Evolutionary conservation across 2,113 vertebrate genomes (phyloP), one percentile per base, ranked within the genome.

Genomic region (Grus americana): DNA sequence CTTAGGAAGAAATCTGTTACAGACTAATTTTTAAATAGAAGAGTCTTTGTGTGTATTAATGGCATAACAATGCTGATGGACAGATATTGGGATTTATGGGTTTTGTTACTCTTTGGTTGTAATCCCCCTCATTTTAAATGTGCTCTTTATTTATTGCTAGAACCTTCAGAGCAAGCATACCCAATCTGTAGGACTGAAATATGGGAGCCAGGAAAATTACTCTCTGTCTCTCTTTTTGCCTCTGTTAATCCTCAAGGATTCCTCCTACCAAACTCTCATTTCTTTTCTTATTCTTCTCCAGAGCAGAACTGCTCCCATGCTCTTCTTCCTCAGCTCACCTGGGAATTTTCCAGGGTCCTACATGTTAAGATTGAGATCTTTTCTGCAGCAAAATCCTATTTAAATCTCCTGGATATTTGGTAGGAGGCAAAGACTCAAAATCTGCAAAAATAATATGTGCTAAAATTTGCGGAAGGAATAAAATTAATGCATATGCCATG

Each of bases 401-500:
- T 91, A 95, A 95, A 46, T 96, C 88, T 95, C 73, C 80, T 91
- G 86, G 82, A 92, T 91, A 86, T 63, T 88, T 66, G 65, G 66
- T 95, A 74, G 85, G 67, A 95, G 66, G 86, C 62, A 93, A 91
- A 91, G 70, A 93, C 62, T 91, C 38, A 84, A 94, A 92, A 90
- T 95, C 84, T 96, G 92, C 57, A 96, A 91, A 95, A 95, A 92
- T 86, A 95, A 90, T 93, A 85, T 55, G 80, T 92, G 76, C 75
- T 96, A 92, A 91, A 96, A 90, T 91, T 96, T 96, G 88, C 4
- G 30, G 72, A 93, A 95, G 82, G 78, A 95, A 96, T 92, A 73
- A 95, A 95, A 97, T 95, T 92, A 96, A 94, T 96, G 81, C 88
- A 95, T 96, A 92, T 95, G 92, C 79, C 73, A 78, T 75, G 75